phyloP scores from a whole-genome alignment of 2,797 vertebrate species.

The Mus spretus region DNA sequence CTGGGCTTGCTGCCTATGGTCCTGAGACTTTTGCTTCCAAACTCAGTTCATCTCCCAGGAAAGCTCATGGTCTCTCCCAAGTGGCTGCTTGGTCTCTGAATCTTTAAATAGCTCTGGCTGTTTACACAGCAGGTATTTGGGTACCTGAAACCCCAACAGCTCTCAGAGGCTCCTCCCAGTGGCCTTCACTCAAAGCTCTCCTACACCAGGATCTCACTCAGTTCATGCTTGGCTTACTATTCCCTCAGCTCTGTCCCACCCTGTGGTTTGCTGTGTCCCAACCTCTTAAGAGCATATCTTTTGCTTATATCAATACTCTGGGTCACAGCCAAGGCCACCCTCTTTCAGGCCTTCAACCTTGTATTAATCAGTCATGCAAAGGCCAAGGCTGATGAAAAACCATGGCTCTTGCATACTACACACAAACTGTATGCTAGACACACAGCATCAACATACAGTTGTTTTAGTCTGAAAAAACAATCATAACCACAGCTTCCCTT shows the following conservation, averaged over 20 bases:
- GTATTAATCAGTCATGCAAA: neutral
- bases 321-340: neutral
- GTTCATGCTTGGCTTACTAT: neutral
- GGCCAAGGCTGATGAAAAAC: neutral
- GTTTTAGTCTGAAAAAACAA: constrained; percentile 22
- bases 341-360: neutral
- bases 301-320: neutral
- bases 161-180: neutral
- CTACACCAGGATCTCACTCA: neutral
- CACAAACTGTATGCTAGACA: neutral
- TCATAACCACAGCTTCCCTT: neutral
- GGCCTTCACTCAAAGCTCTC: neutral
- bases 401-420: neutral
- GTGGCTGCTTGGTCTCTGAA: neutral
- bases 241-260: neutral
- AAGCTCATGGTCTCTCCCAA: constrained; percentile 32
- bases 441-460: neutral
- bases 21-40: neutral
- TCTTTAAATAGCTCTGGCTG: constrained; percentile 69
- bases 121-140: constrained; percentile 43
- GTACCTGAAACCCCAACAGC: neutral
- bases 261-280: neutral
- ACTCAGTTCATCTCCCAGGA: constrained; percentile 18
- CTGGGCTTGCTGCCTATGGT: constrained; percentile 14
- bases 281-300: constrained; percentile 17